These are phyloP conservation scores for Microctenopoma lineatum DNA, from an alignment of 2,797 vertebrate species.

Conservation along the genomic window DNA sequence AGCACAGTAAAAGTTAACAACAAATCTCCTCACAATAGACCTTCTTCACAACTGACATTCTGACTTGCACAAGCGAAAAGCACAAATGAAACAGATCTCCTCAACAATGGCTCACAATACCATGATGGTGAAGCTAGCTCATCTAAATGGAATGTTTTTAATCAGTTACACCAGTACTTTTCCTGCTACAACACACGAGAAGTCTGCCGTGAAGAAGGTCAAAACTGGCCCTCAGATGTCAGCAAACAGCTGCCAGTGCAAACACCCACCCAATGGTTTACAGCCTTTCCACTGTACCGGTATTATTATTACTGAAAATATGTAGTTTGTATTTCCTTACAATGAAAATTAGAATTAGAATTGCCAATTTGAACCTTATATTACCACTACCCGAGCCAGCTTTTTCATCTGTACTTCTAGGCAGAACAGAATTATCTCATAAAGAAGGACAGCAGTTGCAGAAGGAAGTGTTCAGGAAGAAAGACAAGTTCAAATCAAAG, in stretches of 20 bases:
- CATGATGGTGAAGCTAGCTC: neutral
- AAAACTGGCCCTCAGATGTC: neutral
- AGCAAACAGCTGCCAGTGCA: neutral
- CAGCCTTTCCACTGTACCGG: neutral
- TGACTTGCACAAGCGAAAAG: neutral
- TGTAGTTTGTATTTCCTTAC: neutral
- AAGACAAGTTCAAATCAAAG: slow-evolving; percentile 49
- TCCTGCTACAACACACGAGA: neutral
- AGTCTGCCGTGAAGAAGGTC: neutral
- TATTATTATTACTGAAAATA: neutral
- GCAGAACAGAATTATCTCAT: slow-evolving; percentile 17
- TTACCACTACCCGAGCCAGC: neutral
- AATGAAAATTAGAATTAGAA: neutral
- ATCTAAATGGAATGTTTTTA: neutral
- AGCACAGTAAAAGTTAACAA: neutral
- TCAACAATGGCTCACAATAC: neutral
- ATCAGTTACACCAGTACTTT: slow-evolving; percentile 4
- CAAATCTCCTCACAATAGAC: neutral
- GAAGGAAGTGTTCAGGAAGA: slow-evolving; percentile 53
- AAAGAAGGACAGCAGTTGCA: slow-evolving; percentile 25
- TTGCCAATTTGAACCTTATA: neutral
- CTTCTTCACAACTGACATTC: neutral
- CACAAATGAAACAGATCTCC: neutral
- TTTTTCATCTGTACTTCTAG: slow-evolving; percentile 13
- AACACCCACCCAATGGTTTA: no score